Evolutionary conservation across 1,140 invertebrate genomes (phyloP).

Genomic region (honey bee (Apis mellifera)): Amel_HAv3.1 CM009931.2:7592001-7592500

Average conservation of each 20-base stretch:
- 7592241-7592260: slow-evolving; percentile 85
- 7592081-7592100: too few relatives aligned
- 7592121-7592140: too few relatives aligned
- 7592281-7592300: slow-evolving; percentile 88
- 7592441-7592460: slow-evolving; percentile 82
- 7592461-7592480: too few relatives aligned
- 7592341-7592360: slow-evolving; percentile 92
- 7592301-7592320: slow-evolving; percentile 93
- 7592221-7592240: slow-evolving; percentile 86
- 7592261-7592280: slow-evolving; percentile 87
- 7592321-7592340: slow-evolving; percentile 94
- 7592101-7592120: too few relatives aligned
- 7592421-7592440: slow-evolving; percentile 87
- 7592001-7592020: slow-evolving; percentile 85
- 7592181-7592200: slow-evolving; percentile 76
- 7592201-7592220: slow-evolving; percentile 84
- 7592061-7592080: slow-evolving; percentile 85
- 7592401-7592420: slow-evolving; percentile 90
- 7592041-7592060: slow-evolving; percentile 86
- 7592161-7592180: too few relatives aligned
- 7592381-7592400: slow-evolving; percentile 92
- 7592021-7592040: slow-evolving; percentile 83
- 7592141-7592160: too few relatives aligned
- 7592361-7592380: slow-evolving; percentile 94
- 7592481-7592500: too few relatives aligned